Base-by-base conservation (phyloP, 2,888 invertebrate genomes). In the Aphodius granarius region DNA sequence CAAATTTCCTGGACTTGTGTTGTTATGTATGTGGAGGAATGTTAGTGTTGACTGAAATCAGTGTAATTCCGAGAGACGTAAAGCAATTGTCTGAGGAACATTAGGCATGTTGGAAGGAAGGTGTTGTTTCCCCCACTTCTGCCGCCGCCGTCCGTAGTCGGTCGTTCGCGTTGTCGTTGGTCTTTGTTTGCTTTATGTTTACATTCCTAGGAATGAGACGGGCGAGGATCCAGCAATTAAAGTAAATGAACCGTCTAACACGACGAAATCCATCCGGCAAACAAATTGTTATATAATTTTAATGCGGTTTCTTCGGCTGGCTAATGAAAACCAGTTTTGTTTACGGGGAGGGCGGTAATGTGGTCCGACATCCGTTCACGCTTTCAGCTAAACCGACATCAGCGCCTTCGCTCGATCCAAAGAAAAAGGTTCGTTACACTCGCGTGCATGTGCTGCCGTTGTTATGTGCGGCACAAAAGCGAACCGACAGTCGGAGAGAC, bases 161-260 rank as follows among this genome's bases (percentile, higher is more conserved):
- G 43, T 43, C 43, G 43, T 43, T 43, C 43, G 1, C 43, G 2
- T 6, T 9, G 43, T 43, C 43, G 43, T 13, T 13, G 43, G n/a
- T n/a, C 43, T 9, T 43, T 43, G 43, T 43, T 43, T 43, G 43
- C 43, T 43, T 43, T 43, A 43, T 43, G 43, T 43, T 43, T 43
- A 43, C 43, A 73, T 73, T 73, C 66, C 73, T 43, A 43, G 62
- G 66, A 73, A 73, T 73, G 62, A 73, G 66, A 73, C 66, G 66
- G 64, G 19, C 73, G 66, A 62, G 66, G 66, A 23, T 73, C 62
- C 64, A 66, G 66, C 66, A 73, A 73, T 73, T 73, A 73, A 66
- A 66, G 43, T 22, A 73, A 73, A 73, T 73, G 73, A 73, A 73
- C 43, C 18, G 73, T 62, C 19, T 73, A 73, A 73, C 64, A 66